Base-by-base conservation (phyloP, 2,888 invertebrate genomes). In the Drosophila testacea region DNA sequence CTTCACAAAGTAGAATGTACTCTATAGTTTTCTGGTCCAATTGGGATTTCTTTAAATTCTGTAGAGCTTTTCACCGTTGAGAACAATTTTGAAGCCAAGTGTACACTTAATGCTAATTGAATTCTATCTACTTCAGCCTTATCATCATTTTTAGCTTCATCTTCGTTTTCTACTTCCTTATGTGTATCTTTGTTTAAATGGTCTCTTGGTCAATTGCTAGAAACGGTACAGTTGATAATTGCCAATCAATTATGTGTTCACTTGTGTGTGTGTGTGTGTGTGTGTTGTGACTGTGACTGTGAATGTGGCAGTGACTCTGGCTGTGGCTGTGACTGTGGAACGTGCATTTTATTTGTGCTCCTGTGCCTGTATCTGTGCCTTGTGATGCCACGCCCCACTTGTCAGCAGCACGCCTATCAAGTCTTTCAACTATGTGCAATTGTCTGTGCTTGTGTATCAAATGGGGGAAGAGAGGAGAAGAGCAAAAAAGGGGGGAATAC, bases 231-330 rank as follows among this genome's bases (percentile, higher is more conserved):
- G 55, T 50, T 46, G 68, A 59, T 73, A 74, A 74, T 69, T 70
- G 70, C 22, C 76, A 69, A 69, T 75, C 64, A 74, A 74, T 69
- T 69, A 57, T 44, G 57, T 36, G 42, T 50, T 52, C 51, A 66
- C 38, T 41, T 44, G 34, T 42, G 27, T 32, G 32, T 32, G 22
- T 42, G 27, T 32, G 32, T 32, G 22, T 7, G 32, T 32, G 32
- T 30, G 30, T 56, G 41, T 32, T 38, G 51, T 51, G 27, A 27
- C 27, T 27, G 36, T n/a, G 32, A 9, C 13, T 64, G 42, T 34
- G 36, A 41, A 32, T 59, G 30, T 13, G 44, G 30, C 10, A 9
- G 30, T 30, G 7, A 7, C 30, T 30, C 3, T 30, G 4, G 6
- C 30, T 30, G 30, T 30, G 3, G 32, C 32, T 32, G 6, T 34